Evolutionary conservation across 2,113 vertebrate species (phyloP).

Genomic region (Motacilla tschutschensis): DNA sequence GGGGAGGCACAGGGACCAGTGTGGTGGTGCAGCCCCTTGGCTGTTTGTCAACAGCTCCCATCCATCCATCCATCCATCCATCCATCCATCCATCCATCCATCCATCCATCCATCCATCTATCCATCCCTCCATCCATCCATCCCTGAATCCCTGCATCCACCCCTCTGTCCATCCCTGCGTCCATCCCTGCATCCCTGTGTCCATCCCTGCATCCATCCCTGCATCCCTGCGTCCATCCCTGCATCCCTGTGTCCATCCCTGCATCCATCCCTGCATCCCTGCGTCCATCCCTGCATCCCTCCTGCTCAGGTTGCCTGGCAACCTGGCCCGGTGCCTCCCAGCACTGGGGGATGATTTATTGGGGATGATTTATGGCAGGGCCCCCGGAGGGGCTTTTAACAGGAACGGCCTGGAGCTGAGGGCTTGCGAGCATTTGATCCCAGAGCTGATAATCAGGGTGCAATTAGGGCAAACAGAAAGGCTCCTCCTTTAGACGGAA

Average conservation of each 20-base stretch:
- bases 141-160: neutral
- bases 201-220: neutral
- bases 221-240: neutral
- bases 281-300: neutral
- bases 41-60: slow-evolving; percentile 79
- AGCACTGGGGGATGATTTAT: slow-evolving; percentile 80
- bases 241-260: neutral
- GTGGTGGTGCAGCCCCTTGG: slow-evolving; percentile 86
- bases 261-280: neutral
- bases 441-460: neutral
- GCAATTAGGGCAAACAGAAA: neutral
- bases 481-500: neutral
- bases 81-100: neutral
- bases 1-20: slow-evolving; percentile 76
- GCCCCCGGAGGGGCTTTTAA: slow-evolving; percentile 72
- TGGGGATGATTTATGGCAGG: slow-evolving; percentile 62
- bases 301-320: slow-evolving; percentile 83
- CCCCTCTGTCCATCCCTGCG: neutral
- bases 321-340: slow-evolving; percentile 62
- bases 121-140: neutral
- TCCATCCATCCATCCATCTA: neutral
- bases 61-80: neutral
- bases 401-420: slow-evolving; percentile 63
- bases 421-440: neutral
- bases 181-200: neutral